Conservation (phyloP, 2,888 invertebrate species). For the Atherix ibis region DNA sequence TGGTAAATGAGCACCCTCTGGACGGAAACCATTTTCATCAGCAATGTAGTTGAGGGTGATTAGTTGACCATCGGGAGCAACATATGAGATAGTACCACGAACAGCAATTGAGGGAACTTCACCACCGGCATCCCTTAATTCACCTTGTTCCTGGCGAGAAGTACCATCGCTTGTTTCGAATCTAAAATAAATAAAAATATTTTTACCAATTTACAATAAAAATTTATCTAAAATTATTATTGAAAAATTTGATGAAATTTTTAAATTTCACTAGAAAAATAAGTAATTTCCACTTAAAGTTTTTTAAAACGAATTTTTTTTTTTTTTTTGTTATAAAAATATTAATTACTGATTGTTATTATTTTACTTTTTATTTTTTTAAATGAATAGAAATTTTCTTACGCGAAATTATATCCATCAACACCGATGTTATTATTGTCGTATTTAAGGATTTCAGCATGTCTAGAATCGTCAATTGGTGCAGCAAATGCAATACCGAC, state of each 20-base stretch:
- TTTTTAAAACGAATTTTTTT: no score
- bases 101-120: conserved; percentile 46
- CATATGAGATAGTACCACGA: conserved; percentile 44
- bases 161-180: conserved; percentile 51
- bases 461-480: conserved; percentile 8
- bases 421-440: conserved; percentile 37
- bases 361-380: no score
- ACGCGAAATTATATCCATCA: conserved; percentile 39
- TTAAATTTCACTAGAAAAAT: no score
- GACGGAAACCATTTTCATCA: conserved; percentile 39
- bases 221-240: no score
- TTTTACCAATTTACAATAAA: no score
- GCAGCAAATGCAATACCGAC: conserved; percentile 15
- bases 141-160: conserved; percentile 43
- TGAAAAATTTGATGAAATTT: no score
- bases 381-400: no score
- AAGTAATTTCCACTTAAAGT: no score
- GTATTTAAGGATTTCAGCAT: conserved; percentile 12
- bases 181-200: conserved; percentile 20
- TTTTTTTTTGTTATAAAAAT: no score
- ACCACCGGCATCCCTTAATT: conserved; percentile 42
- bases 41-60: conserved; percentile 35
- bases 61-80: conserved; percentile 40
- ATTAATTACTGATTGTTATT: no score
- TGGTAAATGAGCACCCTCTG: conserved; percentile 26